Evolutionary conservation across 2,113 vertebrate genomes (phyloP).

Genomic region (Varanus komodoensis): DNA sequence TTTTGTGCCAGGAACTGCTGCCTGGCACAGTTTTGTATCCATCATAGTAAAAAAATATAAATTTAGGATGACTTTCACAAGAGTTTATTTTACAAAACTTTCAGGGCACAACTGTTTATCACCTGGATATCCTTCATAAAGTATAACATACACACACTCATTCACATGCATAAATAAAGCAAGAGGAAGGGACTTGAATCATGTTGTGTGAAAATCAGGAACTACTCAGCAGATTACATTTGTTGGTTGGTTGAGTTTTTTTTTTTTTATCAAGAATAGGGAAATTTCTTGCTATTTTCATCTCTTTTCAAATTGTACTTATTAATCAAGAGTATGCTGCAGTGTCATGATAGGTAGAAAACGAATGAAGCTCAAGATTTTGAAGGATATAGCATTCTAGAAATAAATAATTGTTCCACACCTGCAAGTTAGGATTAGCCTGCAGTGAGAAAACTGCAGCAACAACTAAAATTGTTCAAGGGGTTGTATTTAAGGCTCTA

Average conservation of each 20-base stretch:
- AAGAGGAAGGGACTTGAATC: neutral
- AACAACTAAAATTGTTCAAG: constrained; percentile 1
- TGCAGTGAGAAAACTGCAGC: constrained; percentile 44
- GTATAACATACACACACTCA: neutral
- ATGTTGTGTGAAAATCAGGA: neutral
- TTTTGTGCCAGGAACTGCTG: neutral
- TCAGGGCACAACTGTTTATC: neutral
- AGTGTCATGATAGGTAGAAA: neutral
- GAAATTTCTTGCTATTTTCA: neutral
- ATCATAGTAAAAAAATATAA: neutral
- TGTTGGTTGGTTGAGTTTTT: neutral
- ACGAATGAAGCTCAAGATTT: constrained; percentile 50
- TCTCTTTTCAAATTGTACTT: neutral
- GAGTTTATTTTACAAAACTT: neutral
- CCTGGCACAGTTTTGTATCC: too few species aligned
- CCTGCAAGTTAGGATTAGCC: constrained; percentile 50
- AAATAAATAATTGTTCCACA: constrained; percentile 38
- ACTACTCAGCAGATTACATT: neutral
- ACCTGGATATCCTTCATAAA: neutral
- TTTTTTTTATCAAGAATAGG: constrained; percentile 11
- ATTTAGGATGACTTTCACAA: neutral
- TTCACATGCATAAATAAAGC: neutral
- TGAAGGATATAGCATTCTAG: constrained; percentile 41
- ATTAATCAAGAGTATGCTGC: constrained; percentile 11
- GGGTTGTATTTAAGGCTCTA: neutral